Conservation (phyloP, 2,113 vertebrate genomes). For the Meriones unguiculatus region DNA sequence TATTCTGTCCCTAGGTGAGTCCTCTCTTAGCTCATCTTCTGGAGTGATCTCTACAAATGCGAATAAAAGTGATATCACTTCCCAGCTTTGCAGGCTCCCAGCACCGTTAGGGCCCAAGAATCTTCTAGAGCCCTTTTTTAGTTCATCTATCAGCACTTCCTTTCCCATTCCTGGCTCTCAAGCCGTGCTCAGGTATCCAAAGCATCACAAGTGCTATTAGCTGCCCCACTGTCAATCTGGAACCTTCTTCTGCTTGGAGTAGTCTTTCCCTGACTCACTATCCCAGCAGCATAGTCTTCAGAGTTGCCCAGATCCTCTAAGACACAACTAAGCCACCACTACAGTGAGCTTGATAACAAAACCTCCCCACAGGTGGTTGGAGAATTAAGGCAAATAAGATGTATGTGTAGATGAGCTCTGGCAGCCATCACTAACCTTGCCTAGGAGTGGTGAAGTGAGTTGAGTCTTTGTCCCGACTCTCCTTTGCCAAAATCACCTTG, state of each 20-base stretch:
- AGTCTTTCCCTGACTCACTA: neutral
- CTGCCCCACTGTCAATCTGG: neutral
- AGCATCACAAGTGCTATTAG: rapidly evolving
- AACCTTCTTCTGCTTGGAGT: neutral
- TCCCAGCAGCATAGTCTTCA: neutral
- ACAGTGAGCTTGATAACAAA: neutral
- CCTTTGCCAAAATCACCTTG: neutral
- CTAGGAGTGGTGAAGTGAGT: too few species aligned
- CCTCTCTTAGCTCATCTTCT: neutral
- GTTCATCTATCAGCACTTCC: neutral
- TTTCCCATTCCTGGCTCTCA: neutral
- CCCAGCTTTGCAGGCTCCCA: neutral
- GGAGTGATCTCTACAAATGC: neutral
- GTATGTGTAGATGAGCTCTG: neutral
- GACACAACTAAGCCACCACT: neutral
- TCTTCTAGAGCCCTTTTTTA: neutral
- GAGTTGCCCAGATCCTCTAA: neutral
- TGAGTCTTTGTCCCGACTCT: neutral
- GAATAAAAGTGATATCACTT: neutral
- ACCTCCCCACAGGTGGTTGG: neutral
- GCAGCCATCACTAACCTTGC: neutral
- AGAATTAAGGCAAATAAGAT: neutral
- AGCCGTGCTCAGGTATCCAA: neutral
- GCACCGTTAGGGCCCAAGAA: neutral
- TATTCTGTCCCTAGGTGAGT: neutral